Base-by-base conservation (phyloP, 1,140 invertebrate genomes). In the Gryllus bimaculatus region DNA sequence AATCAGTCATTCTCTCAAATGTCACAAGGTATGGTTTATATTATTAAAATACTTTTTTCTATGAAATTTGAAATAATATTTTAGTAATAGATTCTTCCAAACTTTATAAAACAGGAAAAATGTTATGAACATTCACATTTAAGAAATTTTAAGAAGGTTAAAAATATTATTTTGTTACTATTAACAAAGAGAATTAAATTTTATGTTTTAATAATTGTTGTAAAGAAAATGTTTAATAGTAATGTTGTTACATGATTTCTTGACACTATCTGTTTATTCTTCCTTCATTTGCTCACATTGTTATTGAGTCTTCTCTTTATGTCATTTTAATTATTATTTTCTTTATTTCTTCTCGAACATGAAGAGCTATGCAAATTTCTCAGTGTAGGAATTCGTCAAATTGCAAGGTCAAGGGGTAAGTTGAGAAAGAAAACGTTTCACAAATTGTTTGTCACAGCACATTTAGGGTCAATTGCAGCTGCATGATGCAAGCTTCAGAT, bases 1-100 rank as follows among this genome's bases (percentile, higher is more conserved):
- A 90, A 90, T 84, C 86, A 87, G 76, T 90, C 90, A 66, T 91
- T 90, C 80, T 89, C 90, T 47, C 90, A 92, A 82, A 86, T 91
- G 80, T 91, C 90, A 74, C 89, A 91, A 88, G 90, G 90, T 91
- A 85, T 79, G 39, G 54, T 76, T 47, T 74, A 48, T 7, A 7
- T 66, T 39, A 39, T 39, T 39, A 39, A 39, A 39, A 39, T 73
- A 73, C n/a, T n/a, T 15, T 73, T 73, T 1, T 1, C 66, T 15
- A 15, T 73, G 66, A 15, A 13, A 73, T 73, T 73, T 73, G 66
- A 73, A 73, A 6, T n/a, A 73, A 15, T 73, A 15, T 73, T 15
- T 13, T 73, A 73, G 66, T 73, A 15, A 15, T 6, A 15, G n/a
- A 3, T n/a, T 73, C 13, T 73, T n/a, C n/a, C 66, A 73, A 15